These are phyloP conservation scores for Macropodus opercularis DNA, from an alignment of 2,797 vertebrate species.

Conservation along the genomic window DNA sequence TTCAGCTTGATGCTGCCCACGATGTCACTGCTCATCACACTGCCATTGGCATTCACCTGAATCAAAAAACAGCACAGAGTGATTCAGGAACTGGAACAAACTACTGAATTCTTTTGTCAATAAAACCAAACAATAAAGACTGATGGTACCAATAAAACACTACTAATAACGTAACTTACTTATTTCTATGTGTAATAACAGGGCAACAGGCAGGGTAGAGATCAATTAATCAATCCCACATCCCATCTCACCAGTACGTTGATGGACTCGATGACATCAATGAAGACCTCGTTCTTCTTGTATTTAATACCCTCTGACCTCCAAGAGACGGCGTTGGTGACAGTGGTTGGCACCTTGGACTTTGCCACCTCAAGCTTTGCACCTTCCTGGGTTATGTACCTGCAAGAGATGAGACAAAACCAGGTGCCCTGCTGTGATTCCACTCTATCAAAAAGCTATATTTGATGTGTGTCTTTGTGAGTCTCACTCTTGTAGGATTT, in stretches of 20 bases:
- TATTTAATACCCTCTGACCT: slow-evolving; percentile 93
- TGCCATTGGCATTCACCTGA: slow-evolving; percentile 91
- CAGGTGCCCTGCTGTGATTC: neutral
- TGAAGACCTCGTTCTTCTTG: slow-evolving; percentile 97
- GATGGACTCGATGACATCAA: slow-evolving; percentile 94
- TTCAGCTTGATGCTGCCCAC: slow-evolving; percentile 93
- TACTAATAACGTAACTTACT: too few relatives aligned
- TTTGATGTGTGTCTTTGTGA: neutral
- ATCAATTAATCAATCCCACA: neutral
- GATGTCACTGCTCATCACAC: slow-evolving; percentile 93
- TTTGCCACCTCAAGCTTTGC: slow-evolving; percentile 89
- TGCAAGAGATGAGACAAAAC: slow-evolving; percentile 42
- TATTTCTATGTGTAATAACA: too few relatives aligned
- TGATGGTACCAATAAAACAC: neutral
- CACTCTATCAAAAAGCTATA: too few relatives aligned
- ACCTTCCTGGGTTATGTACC: slow-evolving; percentile 94
- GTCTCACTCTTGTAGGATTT: slow-evolving; percentile 94
- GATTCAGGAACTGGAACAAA: neutral
- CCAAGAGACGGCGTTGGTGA: slow-evolving; percentile 96
- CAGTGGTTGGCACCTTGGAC: slow-evolving; percentile 89
- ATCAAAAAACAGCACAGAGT: slow-evolving; percentile 6
- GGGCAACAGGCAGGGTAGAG: too few relatives aligned
- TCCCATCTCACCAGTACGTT: slow-evolving; percentile 88
- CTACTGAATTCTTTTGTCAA: neutral
- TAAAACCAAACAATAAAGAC: neutral